Base-by-base conservation (phyloP, 2,113 vertebrate genomes). In the Origma solitaria region DNA sequence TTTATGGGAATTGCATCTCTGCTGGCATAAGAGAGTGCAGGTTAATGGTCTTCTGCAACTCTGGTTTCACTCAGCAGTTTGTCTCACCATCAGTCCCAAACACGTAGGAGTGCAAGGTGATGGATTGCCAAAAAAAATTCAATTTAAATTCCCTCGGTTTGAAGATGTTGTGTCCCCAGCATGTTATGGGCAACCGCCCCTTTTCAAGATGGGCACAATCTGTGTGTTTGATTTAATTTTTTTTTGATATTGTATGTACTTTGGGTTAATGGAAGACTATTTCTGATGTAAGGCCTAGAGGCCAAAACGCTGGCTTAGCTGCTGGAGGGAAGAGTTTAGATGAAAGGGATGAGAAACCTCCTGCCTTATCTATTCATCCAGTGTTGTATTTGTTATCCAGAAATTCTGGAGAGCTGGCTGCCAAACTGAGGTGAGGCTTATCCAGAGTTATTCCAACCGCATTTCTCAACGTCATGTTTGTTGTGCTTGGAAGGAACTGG, bases 401-500 rank as follows among this genome's bases (percentile, higher is more conserved):
- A 94, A 90, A 62, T 92, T 90, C 71, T 79, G 73, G 88, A 79
- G 88, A 95, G 86, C 86, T 82, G 80, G 61, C 94, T 96, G 86
- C 92, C 2, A 31, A 76, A 86, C 82, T 86, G 90, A 93, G 90
- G 82, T 95, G 85, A 94, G 72, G 90, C 77, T 96, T 96, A 86
- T 81, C 76, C 93, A 79, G 82, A 94, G 80, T 86, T 96, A 92
- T 61, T 94, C 94, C 73, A 13, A 86, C 82, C 0, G 0, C 90
- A 86, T 97, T 96, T 95, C 92, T 96, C 94, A 92, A 82, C 37
- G 7, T 95, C 82, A 19, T 81, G 72, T 96, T 97, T 97, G 96
- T 97, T 97, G 95, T 97, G 86, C 90, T 97, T 97, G 96, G 96
- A 97, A 92, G 80, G 71, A 75, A 2, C 90, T 72, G 92, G 56